Conservation (phyloP, 92 coral and sea anemone species). For the Epizoanthus ramosus region DNA sequence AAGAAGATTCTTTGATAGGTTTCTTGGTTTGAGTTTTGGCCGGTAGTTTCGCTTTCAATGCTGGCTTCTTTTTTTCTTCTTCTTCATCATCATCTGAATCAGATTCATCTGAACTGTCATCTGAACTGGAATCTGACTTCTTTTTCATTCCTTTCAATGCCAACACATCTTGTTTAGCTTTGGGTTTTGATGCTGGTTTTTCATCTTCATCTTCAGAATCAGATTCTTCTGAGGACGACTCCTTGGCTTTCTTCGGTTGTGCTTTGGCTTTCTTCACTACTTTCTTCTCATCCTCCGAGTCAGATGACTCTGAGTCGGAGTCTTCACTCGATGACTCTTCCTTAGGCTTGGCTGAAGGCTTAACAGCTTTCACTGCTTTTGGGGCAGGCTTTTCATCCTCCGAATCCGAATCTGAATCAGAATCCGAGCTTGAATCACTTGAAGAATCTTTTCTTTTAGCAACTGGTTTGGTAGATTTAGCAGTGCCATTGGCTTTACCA, state of each 20-base stretch:
- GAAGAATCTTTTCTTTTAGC: slow-evolving; percentile 47
- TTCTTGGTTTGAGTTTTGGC: slow-evolving; percentile 17
- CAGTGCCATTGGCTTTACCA: slow-evolving; percentile 22
- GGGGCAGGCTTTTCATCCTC: slow-evolving; percentile 57
- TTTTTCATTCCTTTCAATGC: slow-evolving; percentile 42
- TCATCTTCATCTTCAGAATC: slow-evolving; percentile 49
- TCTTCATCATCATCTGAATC: slow-evolving; percentile 15
- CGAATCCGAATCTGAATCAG: slow-evolving; percentile 65
- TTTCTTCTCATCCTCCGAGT: slow-evolving; percentile 45
- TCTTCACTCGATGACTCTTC: slow-evolving; percentile 39
- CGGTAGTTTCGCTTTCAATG: slow-evolving; percentile 27
- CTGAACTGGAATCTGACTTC: slow-evolving; percentile 49
- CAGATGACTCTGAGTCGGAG: slow-evolving; percentile 33
- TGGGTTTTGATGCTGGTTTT: slow-evolving; percentile 34
- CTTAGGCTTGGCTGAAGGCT: slow-evolving; percentile 34
- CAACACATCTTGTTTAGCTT: slow-evolving; percentile 19
- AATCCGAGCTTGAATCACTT: slow-evolving; percentile 54
- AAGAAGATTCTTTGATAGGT: neutral
- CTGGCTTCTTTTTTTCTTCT: slow-evolving; percentile 40
- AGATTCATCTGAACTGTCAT: slow-evolving; percentile 42
- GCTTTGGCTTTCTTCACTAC: slow-evolving; percentile 28
- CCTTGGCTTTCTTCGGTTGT: slow-evolving; percentile 36
- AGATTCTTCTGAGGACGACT: slow-evolving; percentile 38
- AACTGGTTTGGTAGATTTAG: slow-evolving; percentile 26
- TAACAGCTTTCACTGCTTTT: slow-evolving; percentile 26